Base-by-base conservation (phyloP, 2,888 invertebrate species). In the Scaptomyza parva region DNA sequence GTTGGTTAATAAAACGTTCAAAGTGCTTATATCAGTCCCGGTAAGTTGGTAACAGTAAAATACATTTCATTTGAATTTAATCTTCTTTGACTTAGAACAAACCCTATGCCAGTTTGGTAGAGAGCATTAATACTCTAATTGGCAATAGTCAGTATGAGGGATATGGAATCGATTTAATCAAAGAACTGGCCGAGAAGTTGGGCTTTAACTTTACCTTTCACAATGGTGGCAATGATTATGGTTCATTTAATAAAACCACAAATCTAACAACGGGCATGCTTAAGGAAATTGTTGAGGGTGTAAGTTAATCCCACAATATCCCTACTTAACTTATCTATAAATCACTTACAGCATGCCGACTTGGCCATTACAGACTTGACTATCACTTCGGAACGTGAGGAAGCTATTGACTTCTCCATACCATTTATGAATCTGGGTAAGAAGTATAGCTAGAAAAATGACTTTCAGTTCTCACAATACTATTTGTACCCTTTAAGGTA, bases 281-380 rank as follows among this genome's bases (percentile, higher is more conserved):
- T 78, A 94, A 95, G 88, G 96, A 97, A 91, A 93, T 97, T 70
- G 93, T 97, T 64, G 96, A 97, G 90, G 89, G 89, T 18, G 91
- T 91, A 80, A 84, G 89, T 74, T 20, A 0, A 8, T 0, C 8
- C n/a, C 3, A 18, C 5, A 9, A 18, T 17, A 4, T 22, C 7
- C 0, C 7, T 24, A 11, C 1, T 2, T 14, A 5, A 18, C 4
- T 11, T 4, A 43, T 11, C 1, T 5, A 12, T 0, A 9, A 3
- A 22, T 55, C 20, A n/a, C 26, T 14, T 11, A 9, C 33, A 76
- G 92, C 94, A 94, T 89, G 97, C 96, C 4, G 96, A 98, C 92
- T 94, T 99, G 85, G 98, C 97, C 0, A 97, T 99, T 28, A 97
- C 97, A 0, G 98, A 98, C 89, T 93, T 99, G 73, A 96, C 96